phyloP scores from a whole-genome alignment of 2,113 vertebrate genomes.

The Petroica traversi region DNA sequence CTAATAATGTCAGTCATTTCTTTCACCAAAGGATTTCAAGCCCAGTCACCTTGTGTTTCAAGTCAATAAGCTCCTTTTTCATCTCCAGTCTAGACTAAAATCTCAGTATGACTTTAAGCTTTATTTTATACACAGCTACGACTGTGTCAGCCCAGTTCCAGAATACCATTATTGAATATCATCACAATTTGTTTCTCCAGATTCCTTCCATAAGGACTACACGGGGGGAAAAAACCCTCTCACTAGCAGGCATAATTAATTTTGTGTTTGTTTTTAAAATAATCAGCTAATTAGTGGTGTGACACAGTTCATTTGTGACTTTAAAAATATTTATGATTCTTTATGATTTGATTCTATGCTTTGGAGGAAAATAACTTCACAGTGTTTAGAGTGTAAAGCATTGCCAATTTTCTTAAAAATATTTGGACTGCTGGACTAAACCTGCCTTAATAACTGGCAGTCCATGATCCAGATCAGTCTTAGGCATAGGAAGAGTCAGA shows the following conservation, averaged over 20 bases:
- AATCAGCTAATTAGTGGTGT: conserved; percentile 66
- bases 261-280: conserved; percentile 70
- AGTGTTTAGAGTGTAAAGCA: background rate
- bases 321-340: conserved; percentile 71
- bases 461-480: background rate
- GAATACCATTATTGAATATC: conserved; percentile 19
- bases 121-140: background rate
- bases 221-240: background rate
- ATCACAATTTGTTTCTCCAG: conserved; percentile 34
- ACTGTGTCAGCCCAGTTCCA: background rate
- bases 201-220: conserved; percentile 58
- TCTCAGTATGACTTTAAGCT: background rate
- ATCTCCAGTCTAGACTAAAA: background rate
- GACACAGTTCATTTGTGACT: conserved; percentile 65
- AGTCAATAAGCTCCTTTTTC: background rate
- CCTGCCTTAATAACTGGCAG: background rate
- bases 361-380: conserved; percentile 54
- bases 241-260: conserved; percentile 61
- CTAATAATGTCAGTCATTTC: background rate
- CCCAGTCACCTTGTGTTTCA: background rate
- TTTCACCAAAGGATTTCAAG: background rate
- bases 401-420: conserved; percentile 52
- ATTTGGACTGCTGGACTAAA: conserved; percentile 23
- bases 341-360: conserved; percentile 56
- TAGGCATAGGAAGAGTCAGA: background rate